Conservation (phyloP, 2,888 invertebrate genomes). For the Geophilus truncorum region DNA sequence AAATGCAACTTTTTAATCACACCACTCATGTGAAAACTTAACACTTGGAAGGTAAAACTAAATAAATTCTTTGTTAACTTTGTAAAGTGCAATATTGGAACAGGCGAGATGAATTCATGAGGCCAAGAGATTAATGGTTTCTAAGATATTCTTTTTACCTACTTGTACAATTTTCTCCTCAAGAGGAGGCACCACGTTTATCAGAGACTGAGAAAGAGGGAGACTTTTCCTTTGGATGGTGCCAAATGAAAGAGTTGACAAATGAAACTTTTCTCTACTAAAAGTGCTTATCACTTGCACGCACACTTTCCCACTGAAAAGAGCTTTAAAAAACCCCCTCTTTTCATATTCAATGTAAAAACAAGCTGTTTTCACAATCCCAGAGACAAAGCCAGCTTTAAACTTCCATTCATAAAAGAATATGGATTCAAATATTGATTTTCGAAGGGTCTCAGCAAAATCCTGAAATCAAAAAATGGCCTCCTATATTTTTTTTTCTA, state of each 20-base stretch:
- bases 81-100: neutral
- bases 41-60: neutral
- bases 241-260: constrained; percentile 12
- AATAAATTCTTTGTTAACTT: neutral
- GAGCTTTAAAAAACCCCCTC: constrained; percentile 20
- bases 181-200: neutral
- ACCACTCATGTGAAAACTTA: too few relatives aligned
- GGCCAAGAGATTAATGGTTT: neutral
- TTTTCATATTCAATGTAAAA: constrained; percentile 21
- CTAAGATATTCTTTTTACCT: neutral
- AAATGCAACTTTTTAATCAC: too few relatives aligned
- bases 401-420: constrained; percentile 21
- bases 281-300: constrained; percentile 22
- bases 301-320: constrained; percentile 11
- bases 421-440: constrained; percentile 22
- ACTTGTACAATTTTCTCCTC: neutral
- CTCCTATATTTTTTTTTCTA: neutral
- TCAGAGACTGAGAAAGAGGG: neutral
- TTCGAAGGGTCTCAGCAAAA: neutral
- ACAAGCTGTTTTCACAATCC: constrained; percentile 18
- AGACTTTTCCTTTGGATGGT: neutral
- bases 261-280: neutral
- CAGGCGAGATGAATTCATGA: neutral
- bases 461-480: neutral
- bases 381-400: constrained; percentile 25